Percentiles rank a stretch among this genome's conserved stretches.
phyloP scores from a whole-genome alignment of 2,888 invertebrate genomes.

The Melieria crassipennis region DNA sequence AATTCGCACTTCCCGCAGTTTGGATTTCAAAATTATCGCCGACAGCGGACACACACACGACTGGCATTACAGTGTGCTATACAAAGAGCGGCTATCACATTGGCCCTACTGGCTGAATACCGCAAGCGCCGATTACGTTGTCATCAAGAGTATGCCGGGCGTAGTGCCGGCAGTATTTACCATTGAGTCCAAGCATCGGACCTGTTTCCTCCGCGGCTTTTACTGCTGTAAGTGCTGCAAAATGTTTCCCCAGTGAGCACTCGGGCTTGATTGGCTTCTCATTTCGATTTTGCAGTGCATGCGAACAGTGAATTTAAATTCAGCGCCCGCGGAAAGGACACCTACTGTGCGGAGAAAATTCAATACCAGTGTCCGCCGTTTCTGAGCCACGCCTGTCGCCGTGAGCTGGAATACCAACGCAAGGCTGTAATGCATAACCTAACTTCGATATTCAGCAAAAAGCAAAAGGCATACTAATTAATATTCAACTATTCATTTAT shows the following conservation, averaged over 20 bases:
- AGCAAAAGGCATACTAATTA: conserved; percentile 24
- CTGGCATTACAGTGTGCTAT: conserved; percentile 76
- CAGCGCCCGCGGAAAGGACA: conserved; percentile 64
- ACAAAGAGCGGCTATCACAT: conserved; percentile 73
- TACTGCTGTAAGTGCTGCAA: conserved; percentile 70
- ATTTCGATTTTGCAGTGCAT: conserved; percentile 66
- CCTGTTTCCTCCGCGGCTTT: conserved; percentile 71
- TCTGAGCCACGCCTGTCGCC: conserved; percentile 69
- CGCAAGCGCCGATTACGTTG: conserved; percentile 70
- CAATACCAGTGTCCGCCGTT: conserved; percentile 74
- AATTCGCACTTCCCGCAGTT: conserved; percentile 60
- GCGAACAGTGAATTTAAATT: conserved; percentile 73
- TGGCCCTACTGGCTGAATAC: conserved; percentile 72
- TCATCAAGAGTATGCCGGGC: conserved; percentile 67
- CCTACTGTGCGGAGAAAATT: conserved; percentile 69
- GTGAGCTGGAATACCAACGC: conserved; percentile 68
- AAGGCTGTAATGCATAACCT: conserved; percentile 64
- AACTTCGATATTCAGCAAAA: conserved; percentile 54
- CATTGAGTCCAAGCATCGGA: conserved; percentile 72
- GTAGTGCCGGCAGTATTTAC: conserved; percentile 66
- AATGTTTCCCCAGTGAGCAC: not conserved
- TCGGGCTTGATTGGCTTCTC: not conserved
- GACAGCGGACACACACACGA: conserved; percentile 75
- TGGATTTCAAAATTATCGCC: conserved; percentile 71
- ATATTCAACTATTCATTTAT: conserved; percentile 37